Evolutionary conservation across 2,888 invertebrate species (phyloP).

Genomic region (Phyto melanocephala): DNA sequence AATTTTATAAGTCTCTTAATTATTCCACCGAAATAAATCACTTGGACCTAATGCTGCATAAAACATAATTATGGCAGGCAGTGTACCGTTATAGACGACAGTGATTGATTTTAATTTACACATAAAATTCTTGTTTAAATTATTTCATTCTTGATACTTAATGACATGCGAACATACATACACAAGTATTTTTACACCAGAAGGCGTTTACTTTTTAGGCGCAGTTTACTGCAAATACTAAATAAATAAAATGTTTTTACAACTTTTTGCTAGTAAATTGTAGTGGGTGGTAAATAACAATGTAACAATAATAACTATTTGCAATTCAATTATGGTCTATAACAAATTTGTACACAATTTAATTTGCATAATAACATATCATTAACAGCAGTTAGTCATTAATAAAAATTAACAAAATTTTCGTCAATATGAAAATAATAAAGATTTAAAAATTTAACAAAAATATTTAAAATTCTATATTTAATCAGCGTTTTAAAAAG

Average conservation of each 20-base stretch:
- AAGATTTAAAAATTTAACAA: neutral
- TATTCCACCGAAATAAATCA: neutral
- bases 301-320: conserved; percentile 10
- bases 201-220: conserved; percentile 36
- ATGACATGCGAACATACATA: neutral
- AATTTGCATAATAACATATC: conserved; percentile 30
- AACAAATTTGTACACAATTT: conserved; percentile 44
- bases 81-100: neutral
- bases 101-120: neutral
- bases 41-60: conserved; percentile 7
- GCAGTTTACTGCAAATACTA: conserved; percentile 45
- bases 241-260: conserved; percentile 19
- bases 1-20: too few species aligned
- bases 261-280: neutral
- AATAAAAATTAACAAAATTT: neutral
- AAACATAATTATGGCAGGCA: neutral
- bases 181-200: neutral
- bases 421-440: neutral
- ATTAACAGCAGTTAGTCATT: conserved; percentile 2
- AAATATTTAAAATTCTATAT: neutral
- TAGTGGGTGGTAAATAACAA: conserved; percentile 33
- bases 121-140: neutral
- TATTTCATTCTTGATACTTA: neutral
- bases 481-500: neutral
- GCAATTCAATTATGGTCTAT: conserved; percentile 48